Conservation (phyloP, 2,888 invertebrate species). For the Tigriopus californicus region DNA sequence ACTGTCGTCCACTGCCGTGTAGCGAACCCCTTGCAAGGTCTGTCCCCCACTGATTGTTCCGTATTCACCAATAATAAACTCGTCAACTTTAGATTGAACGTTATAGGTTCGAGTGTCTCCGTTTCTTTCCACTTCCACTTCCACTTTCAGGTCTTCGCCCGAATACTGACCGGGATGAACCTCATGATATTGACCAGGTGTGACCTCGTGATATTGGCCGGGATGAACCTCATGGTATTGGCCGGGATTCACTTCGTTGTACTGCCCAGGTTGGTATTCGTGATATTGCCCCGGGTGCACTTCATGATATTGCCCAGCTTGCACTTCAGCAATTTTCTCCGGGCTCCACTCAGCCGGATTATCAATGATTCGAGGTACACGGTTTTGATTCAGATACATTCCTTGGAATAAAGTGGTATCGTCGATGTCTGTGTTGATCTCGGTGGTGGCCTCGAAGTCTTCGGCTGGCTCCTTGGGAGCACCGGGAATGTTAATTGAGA, state of each 20-base stretch:
- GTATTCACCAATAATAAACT: conserved; percentile 11
- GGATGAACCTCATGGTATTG: conserved; percentile 5
- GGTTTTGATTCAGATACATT: too few species aligned
- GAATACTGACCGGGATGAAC: background rate
- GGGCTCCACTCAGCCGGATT: too few species aligned
- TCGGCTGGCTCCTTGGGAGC: too few species aligned
- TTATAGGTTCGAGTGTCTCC: conserved; percentile 8
- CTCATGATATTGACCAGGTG: conserved; percentile 3
- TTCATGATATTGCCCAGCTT: conserved; percentile 1
- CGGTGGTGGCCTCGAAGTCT: too few species aligned
- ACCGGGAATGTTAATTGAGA: too few species aligned
- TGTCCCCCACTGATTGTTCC: conserved; percentile 7
- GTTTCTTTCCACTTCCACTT: background rate
- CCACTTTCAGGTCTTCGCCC: background rate
- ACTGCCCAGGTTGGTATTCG: conserved; percentile 3
- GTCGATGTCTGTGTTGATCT: too few species aligned
- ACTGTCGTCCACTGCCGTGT: conserved; percentile 2
- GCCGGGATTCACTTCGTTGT: conserved; percentile 10
- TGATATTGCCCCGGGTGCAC: conserved; percentile 2
- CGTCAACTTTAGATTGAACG: conserved; percentile 7
- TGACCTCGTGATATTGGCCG: conserved; percentile 7
- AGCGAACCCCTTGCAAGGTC: conserved; percentile 10
- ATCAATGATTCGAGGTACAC: too few species aligned
- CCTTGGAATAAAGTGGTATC: too few species aligned
- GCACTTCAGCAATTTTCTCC: too few species aligned